These are phyloP conservation scores for Gari tellinella DNA, from an alignment of 2,888 invertebrate genomes.

Conservation along the genomic window DNA sequence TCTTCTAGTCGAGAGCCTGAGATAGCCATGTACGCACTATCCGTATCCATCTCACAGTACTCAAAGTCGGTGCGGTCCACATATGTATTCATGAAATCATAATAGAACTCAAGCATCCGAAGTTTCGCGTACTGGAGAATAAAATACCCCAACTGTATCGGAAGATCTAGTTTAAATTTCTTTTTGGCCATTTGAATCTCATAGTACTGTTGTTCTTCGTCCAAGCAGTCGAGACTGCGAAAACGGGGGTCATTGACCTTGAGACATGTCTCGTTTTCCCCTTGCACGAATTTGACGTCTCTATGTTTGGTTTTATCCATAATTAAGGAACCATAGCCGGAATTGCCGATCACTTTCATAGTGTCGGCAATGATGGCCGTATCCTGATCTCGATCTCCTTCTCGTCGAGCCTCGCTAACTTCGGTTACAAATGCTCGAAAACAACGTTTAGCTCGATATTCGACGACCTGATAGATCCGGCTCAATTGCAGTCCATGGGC, in stretches of 20 bases:
- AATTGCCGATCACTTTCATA: slow-evolving; percentile 8
- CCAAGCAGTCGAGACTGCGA: not conserved
- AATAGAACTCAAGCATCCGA: slow-evolving; percentile 1
- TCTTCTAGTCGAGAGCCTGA: too few species aligned
- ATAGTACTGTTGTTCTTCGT: not conserved
- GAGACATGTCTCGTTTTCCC: not conserved
- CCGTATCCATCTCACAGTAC: slow-evolving; percentile 6
- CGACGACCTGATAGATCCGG: not conserved
- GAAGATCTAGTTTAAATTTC: slow-evolving; percentile 1
- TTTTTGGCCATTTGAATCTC: not conserved
- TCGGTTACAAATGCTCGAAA: not conserved
- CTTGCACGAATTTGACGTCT: not conserved
- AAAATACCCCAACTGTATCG: slow-evolving; percentile 1
- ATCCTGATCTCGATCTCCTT: not conserved
- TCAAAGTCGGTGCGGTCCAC: slow-evolving; percentile 1
- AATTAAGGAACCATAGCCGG: not conserved
- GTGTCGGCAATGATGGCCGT: slow-evolving; percentile 6
- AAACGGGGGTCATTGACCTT: slow-evolving; percentile 6
- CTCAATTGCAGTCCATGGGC: not conserved
- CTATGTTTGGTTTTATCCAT: slow-evolving; percentile 1
- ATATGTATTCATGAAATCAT: not conserved
- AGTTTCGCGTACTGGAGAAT: not conserved
- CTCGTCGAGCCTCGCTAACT: not conserved
- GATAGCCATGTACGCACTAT: not conserved
- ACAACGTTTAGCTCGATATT: not conserved